These are phyloP conservation scores for Agrochola litura DNA, from an alignment of 2,888 invertebrate genomes.

Conservation along the genomic window DNA sequence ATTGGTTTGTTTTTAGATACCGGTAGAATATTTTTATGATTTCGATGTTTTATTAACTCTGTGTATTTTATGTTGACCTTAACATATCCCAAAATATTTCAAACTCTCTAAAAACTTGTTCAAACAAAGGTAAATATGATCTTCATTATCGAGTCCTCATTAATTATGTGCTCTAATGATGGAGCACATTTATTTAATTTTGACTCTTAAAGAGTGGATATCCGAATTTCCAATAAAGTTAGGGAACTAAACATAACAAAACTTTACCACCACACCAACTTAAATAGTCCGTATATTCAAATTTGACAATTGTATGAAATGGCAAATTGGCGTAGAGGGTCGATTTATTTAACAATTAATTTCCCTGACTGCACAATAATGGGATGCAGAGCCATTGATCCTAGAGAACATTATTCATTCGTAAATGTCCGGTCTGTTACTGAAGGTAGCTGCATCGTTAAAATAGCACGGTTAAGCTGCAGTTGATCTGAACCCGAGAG, in stretches of 20 bases:
- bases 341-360: neutral
- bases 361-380: neutral
- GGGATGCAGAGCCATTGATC: neutral
- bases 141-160: neutral
- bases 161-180: slow-evolving; percentile 17
- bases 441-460: slow-evolving; percentile 35
- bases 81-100: neutral
- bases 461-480: slow-evolving; percentile 25
- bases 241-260: neutral
- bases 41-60: neutral
- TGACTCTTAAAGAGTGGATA: neutral
- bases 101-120: neutral
- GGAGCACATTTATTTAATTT: slow-evolving; percentile 4
- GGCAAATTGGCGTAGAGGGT: neutral
- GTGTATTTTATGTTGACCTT: neutral
- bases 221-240: neutral
- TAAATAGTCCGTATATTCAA: neutral
- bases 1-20: neutral
- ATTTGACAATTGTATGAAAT: neutral
- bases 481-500: slow-evolving; percentile 9
- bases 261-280: neutral
- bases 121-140: slow-evolving; percentile 12
- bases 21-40: neutral
- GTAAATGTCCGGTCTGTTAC: slow-evolving; percentile 1
- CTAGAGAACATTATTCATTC: slow-evolving; percentile 32